These are phyloP conservation scores for Heliconius melpomene DNA, from an alignment of 1,140 invertebrate genomes.

Conservation along the genomic window DNA sequence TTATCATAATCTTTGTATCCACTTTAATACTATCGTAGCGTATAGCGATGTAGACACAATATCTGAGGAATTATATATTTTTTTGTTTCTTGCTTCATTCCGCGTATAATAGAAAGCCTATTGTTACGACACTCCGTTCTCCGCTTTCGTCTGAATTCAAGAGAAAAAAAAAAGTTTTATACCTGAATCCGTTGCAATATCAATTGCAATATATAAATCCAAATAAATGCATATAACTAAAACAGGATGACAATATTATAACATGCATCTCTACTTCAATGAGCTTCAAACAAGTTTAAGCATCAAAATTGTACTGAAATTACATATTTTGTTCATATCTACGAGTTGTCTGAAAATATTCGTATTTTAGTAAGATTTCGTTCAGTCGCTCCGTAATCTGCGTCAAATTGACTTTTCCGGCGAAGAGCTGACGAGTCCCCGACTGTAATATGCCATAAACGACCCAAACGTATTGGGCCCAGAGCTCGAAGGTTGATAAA, in stretches of 20 bases:
- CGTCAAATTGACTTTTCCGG: slow-evolving; percentile 73
- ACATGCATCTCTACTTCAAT: slow-evolving; percentile 16
- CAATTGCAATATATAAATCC: background rate
- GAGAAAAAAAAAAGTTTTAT: background rate
- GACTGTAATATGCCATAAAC: slow-evolving; percentile 76
- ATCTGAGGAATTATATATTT: too few species aligned
- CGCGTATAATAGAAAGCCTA: too few species aligned
- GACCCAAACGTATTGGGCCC: slow-evolving; percentile 75
- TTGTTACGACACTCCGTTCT: too few species aligned
- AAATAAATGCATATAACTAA: background rate
- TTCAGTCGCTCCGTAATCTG: slow-evolving; percentile 69
- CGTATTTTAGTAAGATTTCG: slow-evolving; percentile 66
- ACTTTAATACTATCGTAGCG: background rate
- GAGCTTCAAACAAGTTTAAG: slow-evolving; percentile 23
- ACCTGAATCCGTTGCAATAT: background rate
- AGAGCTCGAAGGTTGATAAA: slow-evolving; percentile 73
- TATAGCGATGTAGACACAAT: background rate
- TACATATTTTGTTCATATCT: slow-evolving; percentile 58
- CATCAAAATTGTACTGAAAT: slow-evolving; percentile 26
- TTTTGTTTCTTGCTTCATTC: too few species aligned
- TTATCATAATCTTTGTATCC: slow-evolving; percentile 2
- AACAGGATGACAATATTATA: background rate
- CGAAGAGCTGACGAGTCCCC: slow-evolving; percentile 68
- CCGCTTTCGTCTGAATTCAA: too few species aligned
- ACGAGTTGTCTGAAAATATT: slow-evolving; percentile 57